phyloP scores from a whole-genome alignment of 2,113 vertebrate species.

The Protobothrops flavoviridis region DNA sequence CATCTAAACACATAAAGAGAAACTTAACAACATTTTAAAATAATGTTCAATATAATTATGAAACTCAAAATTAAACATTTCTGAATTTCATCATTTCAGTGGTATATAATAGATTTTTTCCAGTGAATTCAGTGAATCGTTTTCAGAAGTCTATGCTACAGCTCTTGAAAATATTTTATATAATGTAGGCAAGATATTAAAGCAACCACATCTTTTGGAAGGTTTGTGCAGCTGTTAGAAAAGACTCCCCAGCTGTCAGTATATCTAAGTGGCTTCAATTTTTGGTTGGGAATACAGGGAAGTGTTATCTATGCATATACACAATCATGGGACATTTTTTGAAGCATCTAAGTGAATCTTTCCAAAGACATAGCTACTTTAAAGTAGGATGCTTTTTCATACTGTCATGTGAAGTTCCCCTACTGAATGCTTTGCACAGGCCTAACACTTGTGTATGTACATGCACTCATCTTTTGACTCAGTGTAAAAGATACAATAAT shows the following conservation, averaged over 20 bases:
- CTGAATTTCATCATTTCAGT: not conserved
- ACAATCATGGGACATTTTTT: not conserved
- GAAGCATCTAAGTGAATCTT: not conserved
- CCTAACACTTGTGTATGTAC: not conserved
- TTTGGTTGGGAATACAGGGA: not conserved
- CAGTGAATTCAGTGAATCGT: not conserved
- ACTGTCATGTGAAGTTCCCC: not conserved
- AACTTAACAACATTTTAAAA: not conserved
- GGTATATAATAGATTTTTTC: not conserved
- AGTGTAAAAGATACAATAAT: not conserved
- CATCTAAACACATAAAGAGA: conserved; percentile 72
- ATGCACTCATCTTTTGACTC: not conserved
- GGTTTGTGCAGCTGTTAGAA: not conserved
- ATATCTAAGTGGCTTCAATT: not conserved
- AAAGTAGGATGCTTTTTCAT: not conserved
- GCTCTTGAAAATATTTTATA: not conserved
- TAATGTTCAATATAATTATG: not conserved
- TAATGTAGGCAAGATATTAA: not conserved
- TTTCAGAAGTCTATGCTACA: not conserved
- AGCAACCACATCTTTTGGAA: not conserved
- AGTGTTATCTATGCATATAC: not conserved
- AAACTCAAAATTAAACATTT: not conserved
- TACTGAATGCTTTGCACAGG: not conserved
- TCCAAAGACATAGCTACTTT: not conserved
- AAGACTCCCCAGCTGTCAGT: not conserved